Base-by-base conservation (phyloP, 2,797 vertebrate genomes). In the Pangasius macronema region DNA sequence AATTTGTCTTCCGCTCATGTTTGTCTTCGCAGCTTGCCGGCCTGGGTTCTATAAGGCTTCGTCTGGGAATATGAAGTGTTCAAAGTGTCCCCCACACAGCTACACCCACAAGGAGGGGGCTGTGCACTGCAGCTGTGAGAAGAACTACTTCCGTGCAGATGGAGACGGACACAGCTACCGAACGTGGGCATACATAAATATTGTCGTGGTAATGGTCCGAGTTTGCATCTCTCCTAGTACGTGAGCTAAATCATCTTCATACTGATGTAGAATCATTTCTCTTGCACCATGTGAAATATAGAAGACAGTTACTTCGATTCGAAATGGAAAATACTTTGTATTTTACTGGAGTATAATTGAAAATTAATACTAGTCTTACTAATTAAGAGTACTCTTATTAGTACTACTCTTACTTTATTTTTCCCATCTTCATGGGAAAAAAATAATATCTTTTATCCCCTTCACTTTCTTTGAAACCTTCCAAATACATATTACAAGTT, bases 21-120 rank as follows among this genome's bases (percentile, higher is more conserved):
- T 94, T 89, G 85, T 92, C 91, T 93, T 89, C 91, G 83, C 95
- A 99, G 98, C 94, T 92, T 99, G 98, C 93, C 95, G 94, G 91
- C 95, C 96, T 2, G 98, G 98, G 61, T 99, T 99, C 95, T 99
- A 99, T 96, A 99, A 99, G 94, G 96, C 97, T 5, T 93, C 92
- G 20, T 93, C 97, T 0, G 98, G 98, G 87, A 97, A 97, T 0
- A 92, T 92, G 91, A 98, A 98, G 94, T 99, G 98, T 90, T 94
- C 96, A 72, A 99, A 99, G 94, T 99, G 98, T 92, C 98, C 98
- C 0, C 98, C 98, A 53, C 97, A 99, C 88, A 99, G 98, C 88
- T 97, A 97, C 87, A 96, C 97, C 22, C 96, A 96, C 0, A 96
- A 98, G 90, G 97, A 99, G 84, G 98, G 97, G 10, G 97, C 98